Evolutionary conservation across 2,113 vertebrate genomes (phyloP).

Genomic region (Nycticryphes semicollaris): DNA sequence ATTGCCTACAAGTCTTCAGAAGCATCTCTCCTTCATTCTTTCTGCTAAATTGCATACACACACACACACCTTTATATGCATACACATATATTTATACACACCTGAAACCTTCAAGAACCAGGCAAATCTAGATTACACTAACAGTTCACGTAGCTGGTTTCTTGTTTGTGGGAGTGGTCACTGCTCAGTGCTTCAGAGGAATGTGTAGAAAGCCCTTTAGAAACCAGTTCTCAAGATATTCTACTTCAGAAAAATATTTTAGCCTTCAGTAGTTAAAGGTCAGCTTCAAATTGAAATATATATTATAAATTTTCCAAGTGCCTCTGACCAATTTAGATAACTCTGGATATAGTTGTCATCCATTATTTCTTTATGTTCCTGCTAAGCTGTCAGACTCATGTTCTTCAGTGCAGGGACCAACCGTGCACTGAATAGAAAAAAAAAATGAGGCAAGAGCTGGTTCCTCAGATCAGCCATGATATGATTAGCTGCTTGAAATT

Average conservation of each 20-base stretch:
- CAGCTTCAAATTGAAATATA: background rate
- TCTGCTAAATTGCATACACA: background rate
- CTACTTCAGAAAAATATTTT: background rate
- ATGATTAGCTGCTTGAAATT: background rate
- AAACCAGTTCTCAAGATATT: background rate
- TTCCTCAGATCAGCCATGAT: background rate
- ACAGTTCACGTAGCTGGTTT: background rate
- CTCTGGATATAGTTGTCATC: background rate
- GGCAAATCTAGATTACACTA: background rate
- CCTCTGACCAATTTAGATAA: background rate
- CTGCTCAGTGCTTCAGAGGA: background rate
- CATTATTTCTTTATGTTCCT: background rate
- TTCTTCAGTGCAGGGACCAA: background rate
- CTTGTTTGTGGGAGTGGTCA: background rate
- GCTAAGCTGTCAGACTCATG: background rate
- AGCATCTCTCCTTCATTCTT: conserved; percentile 5
- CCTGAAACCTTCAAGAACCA: background rate
- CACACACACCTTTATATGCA: background rate
- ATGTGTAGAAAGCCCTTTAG: background rate
- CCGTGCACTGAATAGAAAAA: accelerated
- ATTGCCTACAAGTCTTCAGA: background rate
- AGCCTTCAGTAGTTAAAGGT: background rate
- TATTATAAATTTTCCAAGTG: background rate
- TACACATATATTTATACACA: background rate
- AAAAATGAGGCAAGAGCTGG: background rate